These are phyloP conservation scores for Pentalonia nigronervosa DNA, from an alignment of 1,140 invertebrate genomes.

Conservation along the genomic window DNA sequence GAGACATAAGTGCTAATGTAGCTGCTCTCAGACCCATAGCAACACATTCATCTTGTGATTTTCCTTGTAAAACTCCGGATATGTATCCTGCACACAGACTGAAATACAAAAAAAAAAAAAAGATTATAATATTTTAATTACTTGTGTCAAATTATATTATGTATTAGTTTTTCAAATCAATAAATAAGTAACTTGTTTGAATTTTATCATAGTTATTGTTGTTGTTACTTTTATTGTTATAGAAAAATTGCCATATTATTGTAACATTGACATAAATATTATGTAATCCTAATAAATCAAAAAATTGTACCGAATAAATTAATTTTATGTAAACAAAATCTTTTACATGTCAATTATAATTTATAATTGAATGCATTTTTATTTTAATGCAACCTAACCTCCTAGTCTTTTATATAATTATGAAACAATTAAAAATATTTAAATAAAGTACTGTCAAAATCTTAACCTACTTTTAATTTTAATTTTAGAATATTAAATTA, in stretches of 20 bases:
- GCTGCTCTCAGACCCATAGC: conserved; percentile 56
- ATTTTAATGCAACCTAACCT: not conserved
- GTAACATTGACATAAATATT: no score
- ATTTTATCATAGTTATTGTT: not conserved
- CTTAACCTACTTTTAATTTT: not conserved
- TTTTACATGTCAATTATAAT: not conserved
- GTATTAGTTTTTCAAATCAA: not conserved
- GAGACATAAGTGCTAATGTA: not conserved
- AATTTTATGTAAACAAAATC: not conserved
- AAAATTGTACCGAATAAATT: not conserved
- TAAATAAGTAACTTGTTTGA: not conserved
- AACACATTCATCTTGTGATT: conserved; percentile 58
- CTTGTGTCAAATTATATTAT: not conserved
- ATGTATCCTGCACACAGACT: conserved; percentile 60
- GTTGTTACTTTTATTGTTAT: not conserved
- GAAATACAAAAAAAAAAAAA: conserved; percentile 34
- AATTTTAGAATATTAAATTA: not conserved
- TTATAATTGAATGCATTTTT: not conserved
- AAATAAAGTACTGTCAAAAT: not conserved
- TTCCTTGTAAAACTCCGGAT: conserved; percentile 58
- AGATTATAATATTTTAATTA: not conserved
- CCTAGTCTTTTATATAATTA: not conserved
- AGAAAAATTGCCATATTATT: not conserved
- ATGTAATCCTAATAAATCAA: no score
- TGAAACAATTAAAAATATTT: not conserved